Evolutionary conservation across 2,113 vertebrate genomes (phyloP).

Genomic region (Stigmatopora nigra): DNA sequence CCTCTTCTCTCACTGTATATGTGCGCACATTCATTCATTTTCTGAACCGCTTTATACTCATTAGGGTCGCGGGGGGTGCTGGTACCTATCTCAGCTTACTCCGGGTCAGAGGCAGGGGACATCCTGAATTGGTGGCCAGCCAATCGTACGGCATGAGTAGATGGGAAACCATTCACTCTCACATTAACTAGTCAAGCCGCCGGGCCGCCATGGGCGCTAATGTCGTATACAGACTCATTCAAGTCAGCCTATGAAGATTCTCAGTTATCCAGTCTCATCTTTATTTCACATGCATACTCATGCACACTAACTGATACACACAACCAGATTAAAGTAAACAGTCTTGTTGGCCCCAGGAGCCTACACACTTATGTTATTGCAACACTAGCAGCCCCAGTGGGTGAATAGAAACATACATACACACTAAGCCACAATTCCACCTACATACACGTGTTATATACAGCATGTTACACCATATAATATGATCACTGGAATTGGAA

Average conservation of each 20-base stretch:
- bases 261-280: not conserved
- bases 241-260: not conserved
- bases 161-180: too few species aligned
- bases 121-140: too few species aligned
- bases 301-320: constrained; percentile 6
- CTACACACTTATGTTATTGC: constrained; percentile 1
- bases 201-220: too few species aligned
- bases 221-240: not conserved
- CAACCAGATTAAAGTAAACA: constrained; percentile 54
- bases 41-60: not conserved
- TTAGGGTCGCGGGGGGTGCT: too few species aligned
- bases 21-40: not conserved
- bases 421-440: not conserved
- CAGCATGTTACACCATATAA: not conserved
- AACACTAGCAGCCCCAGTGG: constrained; percentile 20
- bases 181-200: too few species aligned
- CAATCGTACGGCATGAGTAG: too few species aligned
- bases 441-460: not conserved
- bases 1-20: not conserved
- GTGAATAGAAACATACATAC: constrained; percentile 11
- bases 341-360: constrained; percentile 15
- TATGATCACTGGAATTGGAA: not conserved
- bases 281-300: not conserved
- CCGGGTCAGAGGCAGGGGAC: too few species aligned
- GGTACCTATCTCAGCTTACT: too few species aligned